Evolutionary conservation across 2,113 vertebrate genomes (phyloP), one percentile per base, ranked within the genome.

Genomic region (Tauraco erythrolophus): DNA sequence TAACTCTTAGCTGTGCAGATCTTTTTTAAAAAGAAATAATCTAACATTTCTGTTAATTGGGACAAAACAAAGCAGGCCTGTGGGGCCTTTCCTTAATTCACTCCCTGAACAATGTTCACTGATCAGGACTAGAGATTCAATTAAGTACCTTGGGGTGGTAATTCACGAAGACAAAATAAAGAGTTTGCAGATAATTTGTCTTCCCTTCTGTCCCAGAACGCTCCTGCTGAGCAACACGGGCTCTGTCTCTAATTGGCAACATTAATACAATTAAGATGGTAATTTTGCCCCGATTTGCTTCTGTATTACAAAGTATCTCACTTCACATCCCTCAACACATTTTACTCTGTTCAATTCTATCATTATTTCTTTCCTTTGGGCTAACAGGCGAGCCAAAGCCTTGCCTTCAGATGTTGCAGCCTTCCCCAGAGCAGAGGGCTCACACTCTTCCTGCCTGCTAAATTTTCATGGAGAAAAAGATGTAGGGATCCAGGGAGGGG

Each of bases 181-280:
- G 85, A 88, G 62, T 92, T 94, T 84, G 82, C 68, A 92, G 92
- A 93, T 88, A 83, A 97, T 94, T 97, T 95, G 92, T 96, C 97
- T 92, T 96, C 50, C 62, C 85, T 84, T 88, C 82, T 83, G 86
- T 94, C 94, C 97, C 88, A 85, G 81, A 94, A 82, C 13, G 1
- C 70, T 92, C 97, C 95, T 19, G 85, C 96, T 96, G 97, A 92
- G 92, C 56, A 65, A 93, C 88, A 84, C 1, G 0, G 87, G 84
- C 24, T 85, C 85, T 76, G 92, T 56, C 90, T 86, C 6, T 97
- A 97, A 97, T 94, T 97, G 96, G 90, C 79, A 77, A 54, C 92
- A 92, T 95, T 96, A 97, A 96, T 97, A 92, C 85, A 97, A 97
- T 96, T 94, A 97, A 90, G 92, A 95, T 94, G 96, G 79, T 94